Percentiles rank a stretch among this genome's conserved stretches.
phyloP scores from a whole-genome alignment of 1,140 invertebrate genomes.

The Temnothorax nylanderi region DNA sequence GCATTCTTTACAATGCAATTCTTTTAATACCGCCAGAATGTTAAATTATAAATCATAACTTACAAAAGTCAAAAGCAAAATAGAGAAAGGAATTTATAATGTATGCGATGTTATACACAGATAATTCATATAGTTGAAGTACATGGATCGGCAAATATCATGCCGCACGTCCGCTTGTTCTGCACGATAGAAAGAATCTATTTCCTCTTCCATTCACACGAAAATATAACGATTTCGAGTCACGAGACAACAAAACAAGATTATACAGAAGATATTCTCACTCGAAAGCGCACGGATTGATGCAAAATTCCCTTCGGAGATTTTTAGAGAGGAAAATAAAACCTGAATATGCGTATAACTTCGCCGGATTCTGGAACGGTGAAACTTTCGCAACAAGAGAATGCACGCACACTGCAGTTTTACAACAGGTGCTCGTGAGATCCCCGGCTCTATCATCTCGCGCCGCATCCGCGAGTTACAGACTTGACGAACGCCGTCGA shows the following conservation, averaged over 20 bases:
- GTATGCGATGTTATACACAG: not conserved
- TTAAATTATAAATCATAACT: not conserved
- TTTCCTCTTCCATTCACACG: not conserved
- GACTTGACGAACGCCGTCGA: conserved; percentile 18
- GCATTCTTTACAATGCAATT: not conserved
- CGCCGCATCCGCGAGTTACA: not conserved
- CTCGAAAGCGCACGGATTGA: not conserved
- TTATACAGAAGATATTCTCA: conserved; percentile 25
- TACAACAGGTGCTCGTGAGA: conserved; percentile 48
- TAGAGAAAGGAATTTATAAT: not conserved
- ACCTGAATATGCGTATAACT: conserved; percentile 21
- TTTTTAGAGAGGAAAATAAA: conserved; percentile 15
- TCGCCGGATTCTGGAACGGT: conserved; percentile 3
- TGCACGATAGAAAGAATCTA: not conserved
- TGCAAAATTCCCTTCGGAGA: not conserved
- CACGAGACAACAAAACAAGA: conserved; percentile 15
- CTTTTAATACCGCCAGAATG: not conserved
- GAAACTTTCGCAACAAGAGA: conserved; percentile 34
- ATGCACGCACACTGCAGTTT: conserved; percentile 19
- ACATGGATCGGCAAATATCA: conserved; percentile 13
- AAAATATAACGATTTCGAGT: conserved; percentile 36
- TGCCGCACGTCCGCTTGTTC: not conserved
- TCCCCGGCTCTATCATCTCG: conserved; percentile 5
- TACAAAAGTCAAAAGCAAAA: not conserved
- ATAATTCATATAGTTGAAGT: conserved; percentile 5